Evolutionary conservation across 2,888 invertebrate genomes (phyloP), one percentile per base, ranked within the genome.

Genomic region (Xanthorhoe spadicearia): DNA sequence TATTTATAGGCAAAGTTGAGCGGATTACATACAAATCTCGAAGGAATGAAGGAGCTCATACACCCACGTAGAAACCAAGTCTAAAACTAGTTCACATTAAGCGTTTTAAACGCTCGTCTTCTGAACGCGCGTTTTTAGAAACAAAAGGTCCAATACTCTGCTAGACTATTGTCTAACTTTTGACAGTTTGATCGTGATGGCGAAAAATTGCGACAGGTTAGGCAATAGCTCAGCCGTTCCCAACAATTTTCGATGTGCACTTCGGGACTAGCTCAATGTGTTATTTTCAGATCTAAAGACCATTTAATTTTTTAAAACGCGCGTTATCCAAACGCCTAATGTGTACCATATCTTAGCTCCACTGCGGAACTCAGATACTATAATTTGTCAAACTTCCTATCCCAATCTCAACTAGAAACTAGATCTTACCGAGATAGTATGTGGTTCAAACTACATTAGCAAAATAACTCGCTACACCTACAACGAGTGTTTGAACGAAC

Each of bases 331-430:
- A 23, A 23, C 23, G 23, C 23, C 23, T 23, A 23, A 23, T 23
- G 35, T 8, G 35, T 10, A 38, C 8, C 9, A 38, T 0, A 23
- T 35, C 5, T 38, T 13, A 13, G 38, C 38, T 69, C 55, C 52
- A 15, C 63, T 51, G 38, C 56, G 66, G 67, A 66, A 66, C 32
- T 38, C 28, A 53, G 53, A 61, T 53, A 28, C 57, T 52, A 52
- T 60, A 69, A 70, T 64, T 23, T 63, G 69, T 59, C 68, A 65
- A 67, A 72, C 72, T 64, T 74, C 68, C 69, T 69, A 66, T 54
- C 66, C 23, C 43, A 43, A 46, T 9, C 50, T 17, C 19, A 23
- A 17, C 23, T 15, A n/a, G 55, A 63, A 54, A 60, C 35, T 19
- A 19, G 49, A 70, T 64, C 65, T 57, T 70, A 70, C 57, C 9